Evolutionary conservation across 2,888 invertebrate species (phyloP), one percentile per base, ranked within the genome.

Genomic region (Drosophila barbarae): DNA sequence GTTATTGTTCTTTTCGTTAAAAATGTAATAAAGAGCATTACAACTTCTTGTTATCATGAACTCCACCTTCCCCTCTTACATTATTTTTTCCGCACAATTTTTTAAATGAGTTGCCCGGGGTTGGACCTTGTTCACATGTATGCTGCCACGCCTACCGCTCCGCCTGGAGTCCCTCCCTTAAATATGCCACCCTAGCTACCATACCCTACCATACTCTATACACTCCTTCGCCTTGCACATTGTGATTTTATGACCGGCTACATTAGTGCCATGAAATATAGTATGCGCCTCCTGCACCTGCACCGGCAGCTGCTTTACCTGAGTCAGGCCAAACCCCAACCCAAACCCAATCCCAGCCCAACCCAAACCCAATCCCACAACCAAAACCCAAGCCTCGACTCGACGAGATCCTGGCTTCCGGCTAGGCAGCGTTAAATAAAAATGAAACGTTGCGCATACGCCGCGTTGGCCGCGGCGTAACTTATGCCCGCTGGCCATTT

Each of bases 211-310:
- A 21, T 18, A 8, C 8, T 55, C 13, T 12, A 28, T 35, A 15
- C 60, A 61, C 60, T 60, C 42, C 34, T 35, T 58, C 49, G 52
- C 38, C 69, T 54, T 52, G 69, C 73, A 84, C 74, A 84, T 77
- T 80, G 74, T 84, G 82, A 84, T 86, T 86, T 86, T 84, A 80
- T 85, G 87, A 77, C 85, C 77, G 83, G 77, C 80, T 82, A 82
- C 81, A 85, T 86, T 85, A 86, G 78, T 84, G 76, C 72, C 77
- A 77, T 86, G 78, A 84, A 86, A 86, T 82, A 80, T 83, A 86
- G 86, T 82, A 80, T 83, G 82, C 77, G 74, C 69, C 52, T 76
- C 69, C 74, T 72, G 71, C 65, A 57, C 64, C 74, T 72, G 71
- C 65, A 57, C 64, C 56, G 56, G 64, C 69, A 74, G 69, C 73